phyloP scores from a whole-genome alignment of 2,888 invertebrate species.

The Deladenus siricidicola region DNA sequence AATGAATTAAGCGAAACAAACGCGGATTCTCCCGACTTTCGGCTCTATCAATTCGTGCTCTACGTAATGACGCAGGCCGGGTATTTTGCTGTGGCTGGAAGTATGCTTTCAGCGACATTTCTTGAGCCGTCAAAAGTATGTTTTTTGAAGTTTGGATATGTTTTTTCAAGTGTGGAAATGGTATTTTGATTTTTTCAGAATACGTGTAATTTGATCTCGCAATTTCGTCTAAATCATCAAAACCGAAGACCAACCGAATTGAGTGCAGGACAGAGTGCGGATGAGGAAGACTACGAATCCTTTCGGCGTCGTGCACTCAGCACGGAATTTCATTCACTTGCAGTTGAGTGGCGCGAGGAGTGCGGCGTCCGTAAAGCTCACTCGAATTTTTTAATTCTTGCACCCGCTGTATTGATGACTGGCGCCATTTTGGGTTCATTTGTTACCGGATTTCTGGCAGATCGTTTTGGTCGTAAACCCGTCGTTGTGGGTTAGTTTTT shows the following conservation, averaged over 20 bases:
- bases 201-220: not conserved
- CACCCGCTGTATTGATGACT: slow-evolving; percentile 40
- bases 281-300: too few relatives aligned
- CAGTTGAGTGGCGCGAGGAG: slow-evolving; percentile 31
- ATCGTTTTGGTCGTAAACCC: slow-evolving; percentile 46
- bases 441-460: slow-evolving; percentile 43
- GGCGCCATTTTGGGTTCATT: slow-evolving; percentile 47
- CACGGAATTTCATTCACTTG: slow-evolving; percentile 35
- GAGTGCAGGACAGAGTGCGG: not conserved
- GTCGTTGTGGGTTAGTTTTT: slow-evolving; percentile 28
- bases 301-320: too few relatives aligned
- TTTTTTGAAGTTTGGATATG: not conserved
- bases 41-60: slow-evolving; percentile 25
- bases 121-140: slow-evolving; percentile 40
- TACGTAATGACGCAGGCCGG: slow-evolving; percentile 42
- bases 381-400: slow-evolving; percentile 17
- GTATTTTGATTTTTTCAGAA: slow-evolving; percentile 4
- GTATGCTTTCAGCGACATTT: slow-evolving; percentile 42
- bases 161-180: too few relatives aligned
- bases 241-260: not conserved
- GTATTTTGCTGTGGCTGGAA: slow-evolving; percentile 43
- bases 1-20: too few relatives aligned
- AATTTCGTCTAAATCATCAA: not conserved
- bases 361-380: slow-evolving; percentile 13
- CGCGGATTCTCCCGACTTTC: slow-evolving; percentile 9